Evolutionary conservation across 2,797 vertebrate genomes (phyloP).

Genomic region (Capromys pilorides): DNA sequence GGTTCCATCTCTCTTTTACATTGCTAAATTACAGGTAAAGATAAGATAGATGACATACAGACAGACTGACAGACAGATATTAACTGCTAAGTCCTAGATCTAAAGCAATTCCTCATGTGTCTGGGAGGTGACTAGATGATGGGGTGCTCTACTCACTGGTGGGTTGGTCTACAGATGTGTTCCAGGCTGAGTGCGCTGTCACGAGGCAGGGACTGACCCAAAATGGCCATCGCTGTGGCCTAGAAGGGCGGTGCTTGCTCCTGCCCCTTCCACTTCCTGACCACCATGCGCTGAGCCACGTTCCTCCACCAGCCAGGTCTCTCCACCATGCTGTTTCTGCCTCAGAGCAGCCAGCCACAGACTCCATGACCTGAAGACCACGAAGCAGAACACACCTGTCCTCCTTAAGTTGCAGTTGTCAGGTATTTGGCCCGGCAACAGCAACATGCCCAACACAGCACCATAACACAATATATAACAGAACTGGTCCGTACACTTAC

Average conservation of each 20-base stretch:
- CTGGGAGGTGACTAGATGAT: background rate
- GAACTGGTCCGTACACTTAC: background rate
- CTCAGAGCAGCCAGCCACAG: background rate
- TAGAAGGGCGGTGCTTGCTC: background rate
- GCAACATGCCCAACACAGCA: background rate
- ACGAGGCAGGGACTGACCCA: background rate
- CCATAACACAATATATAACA: background rate
- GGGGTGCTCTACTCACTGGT: background rate
- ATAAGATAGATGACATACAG: background rate
- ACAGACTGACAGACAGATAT: background rate
- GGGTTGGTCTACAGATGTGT: no score
- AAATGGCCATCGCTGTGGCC: background rate
- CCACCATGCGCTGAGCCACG: background rate
- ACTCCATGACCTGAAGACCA: background rate
- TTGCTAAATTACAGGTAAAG: background rate
- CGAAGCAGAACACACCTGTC: background rate
- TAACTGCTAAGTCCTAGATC: background rate
- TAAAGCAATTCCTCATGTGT: background rate
- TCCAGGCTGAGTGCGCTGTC: background rate
- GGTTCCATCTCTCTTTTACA: background rate
- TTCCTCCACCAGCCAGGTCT: background rate
- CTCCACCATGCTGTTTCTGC: background rate
- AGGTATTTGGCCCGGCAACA: background rate
- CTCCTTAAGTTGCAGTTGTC: background rate
- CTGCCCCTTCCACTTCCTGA: background rate